A percentile compares a stretch with the other conserved stretches of the same genome.
phyloP scores from a whole-genome alignment of 1,140 invertebrate genomes.

The Monochamus saltuarius region DNA sequence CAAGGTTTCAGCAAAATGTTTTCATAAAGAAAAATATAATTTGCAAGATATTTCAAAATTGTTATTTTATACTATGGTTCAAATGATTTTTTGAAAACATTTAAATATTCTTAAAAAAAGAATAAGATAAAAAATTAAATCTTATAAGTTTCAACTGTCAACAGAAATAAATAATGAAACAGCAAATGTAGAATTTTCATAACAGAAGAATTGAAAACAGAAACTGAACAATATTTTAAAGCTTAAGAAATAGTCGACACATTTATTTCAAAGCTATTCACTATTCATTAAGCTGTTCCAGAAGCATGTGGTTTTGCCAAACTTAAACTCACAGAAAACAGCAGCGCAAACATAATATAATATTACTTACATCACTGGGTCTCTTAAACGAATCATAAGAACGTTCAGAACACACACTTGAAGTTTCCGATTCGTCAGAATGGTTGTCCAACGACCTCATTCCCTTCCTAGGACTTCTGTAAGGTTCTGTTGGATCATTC shows the following conservation, averaged over 20 bases:
- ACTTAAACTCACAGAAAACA: slow-evolving; percentile 7
- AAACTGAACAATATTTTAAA: background rate
- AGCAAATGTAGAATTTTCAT: slow-evolving; percentile 1
- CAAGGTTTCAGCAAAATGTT: no score
- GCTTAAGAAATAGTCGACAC: no score
- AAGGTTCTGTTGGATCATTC: slow-evolving; percentile 36
- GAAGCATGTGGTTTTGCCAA: background rate
- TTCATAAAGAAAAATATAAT: no score
- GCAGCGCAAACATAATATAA: background rate
- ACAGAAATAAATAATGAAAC: slow-evolving; percentile 17
- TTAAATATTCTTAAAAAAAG: no score
- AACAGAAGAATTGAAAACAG: background rate
- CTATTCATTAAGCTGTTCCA: background rate
- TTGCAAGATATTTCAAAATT: no score
- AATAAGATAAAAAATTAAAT: no score
- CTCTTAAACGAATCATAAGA: slow-evolving; percentile 82
- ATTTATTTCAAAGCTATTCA: no score
- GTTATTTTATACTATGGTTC: no score
- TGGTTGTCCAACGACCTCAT: slow-evolving; percentile 49
- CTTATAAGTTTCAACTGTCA: background rate
- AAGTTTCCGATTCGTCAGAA: slow-evolving; percentile 87
- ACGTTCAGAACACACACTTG: slow-evolving; percentile 77
- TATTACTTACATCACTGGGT: slow-evolving; percentile 75
- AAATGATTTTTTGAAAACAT: no score
- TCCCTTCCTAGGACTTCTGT: slow-evolving; percentile 37